Conservation (phyloP, 2,888 invertebrate genomes). For the Eilema griseolum region DNA sequence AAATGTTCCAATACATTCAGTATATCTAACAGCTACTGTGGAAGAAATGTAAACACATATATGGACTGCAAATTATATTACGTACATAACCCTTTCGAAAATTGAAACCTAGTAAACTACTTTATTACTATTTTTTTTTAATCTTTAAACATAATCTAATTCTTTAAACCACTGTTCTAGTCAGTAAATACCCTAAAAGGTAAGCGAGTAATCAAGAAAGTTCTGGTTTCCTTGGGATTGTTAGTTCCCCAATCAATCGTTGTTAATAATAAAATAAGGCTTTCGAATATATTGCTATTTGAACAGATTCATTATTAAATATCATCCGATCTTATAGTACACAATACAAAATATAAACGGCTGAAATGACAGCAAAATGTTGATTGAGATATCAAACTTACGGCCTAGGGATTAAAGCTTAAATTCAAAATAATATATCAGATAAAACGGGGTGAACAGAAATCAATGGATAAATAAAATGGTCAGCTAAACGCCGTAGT, state of each 20-base stretch:
- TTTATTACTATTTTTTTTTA: no score
- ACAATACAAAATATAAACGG: not conserved
- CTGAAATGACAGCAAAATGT: not conserved
- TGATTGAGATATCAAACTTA: no score
- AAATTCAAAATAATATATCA: no score
- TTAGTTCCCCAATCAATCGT: constrained; percentile 40
- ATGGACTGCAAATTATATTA: no score
- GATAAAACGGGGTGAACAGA: no score
- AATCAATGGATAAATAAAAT: no score
- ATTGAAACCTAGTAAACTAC: no score
- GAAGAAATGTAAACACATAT: no score
- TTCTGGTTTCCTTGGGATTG: constrained; percentile 27
- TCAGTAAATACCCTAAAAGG: constrained; percentile 29
- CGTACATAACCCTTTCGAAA: no score
- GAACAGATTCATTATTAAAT: constrained; percentile 25
- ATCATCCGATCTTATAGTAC: not conserved
- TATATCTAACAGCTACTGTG: no score
- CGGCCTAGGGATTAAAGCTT: not conserved
- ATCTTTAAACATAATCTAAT: not conserved
- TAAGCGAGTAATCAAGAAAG: constrained; percentile 34
- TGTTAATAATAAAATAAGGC: constrained; percentile 47
- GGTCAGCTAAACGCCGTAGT: no score
- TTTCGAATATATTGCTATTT: constrained; percentile 26
- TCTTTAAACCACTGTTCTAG: not conserved
- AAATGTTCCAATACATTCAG: no score